Evolutionary conservation across 2,797 vertebrate species (phyloP).

Genomic region (Threskiornis aethiopicus): DNA sequence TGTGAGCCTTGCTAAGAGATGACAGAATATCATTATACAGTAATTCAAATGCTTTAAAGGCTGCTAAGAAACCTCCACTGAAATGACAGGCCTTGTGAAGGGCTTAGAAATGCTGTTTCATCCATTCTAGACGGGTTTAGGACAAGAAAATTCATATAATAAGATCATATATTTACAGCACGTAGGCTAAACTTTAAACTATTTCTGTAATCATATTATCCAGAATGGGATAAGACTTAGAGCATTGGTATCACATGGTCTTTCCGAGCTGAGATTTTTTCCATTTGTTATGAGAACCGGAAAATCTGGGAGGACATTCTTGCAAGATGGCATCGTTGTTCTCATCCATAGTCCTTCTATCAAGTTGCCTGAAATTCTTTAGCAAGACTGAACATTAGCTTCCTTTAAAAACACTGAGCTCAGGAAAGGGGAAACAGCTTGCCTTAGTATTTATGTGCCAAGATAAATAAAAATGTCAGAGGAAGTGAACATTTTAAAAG

Average conservation of each 20-base stretch:
- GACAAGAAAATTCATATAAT: neutral
- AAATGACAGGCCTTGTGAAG: slow-evolving; percentile 29
- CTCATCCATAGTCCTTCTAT: neutral
- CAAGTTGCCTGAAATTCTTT: neutral
- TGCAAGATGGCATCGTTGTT: neutral
- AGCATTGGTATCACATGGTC: neutral
- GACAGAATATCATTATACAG: slow-evolving; percentile 33
- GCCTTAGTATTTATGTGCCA: neutral
- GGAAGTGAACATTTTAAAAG: neutral
- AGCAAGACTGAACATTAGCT: neutral
- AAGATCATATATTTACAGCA: slow-evolving; percentile 27
- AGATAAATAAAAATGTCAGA: slow-evolving; percentile 38
- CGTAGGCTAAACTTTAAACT: neutral
- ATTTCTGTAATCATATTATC: neutral
- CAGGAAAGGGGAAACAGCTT: slow-evolving; percentile 28
- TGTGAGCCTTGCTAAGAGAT: slow-evolving; percentile 3
- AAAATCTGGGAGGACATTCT: neutral
- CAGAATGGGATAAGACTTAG: neutral
- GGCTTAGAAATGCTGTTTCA: slow-evolving; percentile 13
- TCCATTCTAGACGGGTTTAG: neutral
- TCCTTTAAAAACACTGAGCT: neutral
- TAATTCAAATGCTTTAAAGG: slow-evolving; percentile 2
- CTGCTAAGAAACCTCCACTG: neutral
- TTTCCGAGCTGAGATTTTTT: neutral
- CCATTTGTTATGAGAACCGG: neutral